Evolutionary conservation across 2,113 vertebrate species (phyloP), one percentile per base, ranked within the genome.

Genomic region (Trichechus manatus): DNA sequence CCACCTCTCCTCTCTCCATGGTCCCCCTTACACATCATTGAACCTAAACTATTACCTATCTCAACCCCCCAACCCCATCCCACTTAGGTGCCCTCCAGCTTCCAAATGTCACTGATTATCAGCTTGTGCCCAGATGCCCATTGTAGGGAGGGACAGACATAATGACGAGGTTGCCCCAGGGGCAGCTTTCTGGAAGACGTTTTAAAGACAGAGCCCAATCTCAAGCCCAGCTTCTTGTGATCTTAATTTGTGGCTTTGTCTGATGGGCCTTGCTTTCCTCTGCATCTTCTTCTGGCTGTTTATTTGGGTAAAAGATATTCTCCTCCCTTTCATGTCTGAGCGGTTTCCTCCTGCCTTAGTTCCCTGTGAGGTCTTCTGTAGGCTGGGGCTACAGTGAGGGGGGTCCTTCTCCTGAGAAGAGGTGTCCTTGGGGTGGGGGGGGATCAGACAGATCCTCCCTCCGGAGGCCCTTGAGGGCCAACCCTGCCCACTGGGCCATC

Each of bases 181-280:
- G 95, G 70, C 84, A 88, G 93, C 94, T 95, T 96, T 96, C 95
- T 96, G 97, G 96, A 98, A 97, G 96, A 97, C 64, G 83, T 72
- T 95, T 96, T 70, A 87, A 83, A 97, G 96, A 92, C 92, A 81
- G 96, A 96, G 96, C 89, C 89, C 20, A 70, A 94, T 93, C 90
- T 94, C 91, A 89, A 78, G 80, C 88, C 29, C 63, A 59, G 89
- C 29, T 44, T 95, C 94, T 63, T 96, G 94, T 97, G 97, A 98
- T 98, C 98, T 97, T 98, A 97, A 97, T 98, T 98, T 98, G 97
- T 95, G 98, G 98, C 98, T 97, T 97, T 94, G 93, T 97, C 96
- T 98, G 98, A 93, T 97, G 96, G 95, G 97, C 87, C 97, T 95
- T 19, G 86, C 95, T 83, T 96, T 85, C 94, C 96, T 91, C 89